Evolutionary conservation across 2,113 vertebrate species (phyloP).

Genomic region (Hiodon tergisus): DNA sequence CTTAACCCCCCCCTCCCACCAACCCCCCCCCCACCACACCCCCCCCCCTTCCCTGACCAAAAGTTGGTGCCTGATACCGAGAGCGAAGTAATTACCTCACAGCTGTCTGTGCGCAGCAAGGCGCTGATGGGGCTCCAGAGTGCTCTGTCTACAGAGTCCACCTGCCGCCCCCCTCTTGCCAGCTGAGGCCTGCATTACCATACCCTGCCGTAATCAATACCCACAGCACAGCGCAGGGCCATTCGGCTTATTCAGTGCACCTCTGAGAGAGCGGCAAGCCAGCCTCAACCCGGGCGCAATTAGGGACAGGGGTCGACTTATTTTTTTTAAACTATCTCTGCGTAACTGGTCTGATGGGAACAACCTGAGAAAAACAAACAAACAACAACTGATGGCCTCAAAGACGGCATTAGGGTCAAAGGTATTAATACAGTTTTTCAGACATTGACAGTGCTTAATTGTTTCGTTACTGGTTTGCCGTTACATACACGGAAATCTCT

Average conservation of each 20-base stretch:
- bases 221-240: conserved; percentile 31
- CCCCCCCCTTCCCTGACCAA: conserved; percentile 12
- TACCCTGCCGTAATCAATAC: conserved; percentile 54
- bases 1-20: no score
- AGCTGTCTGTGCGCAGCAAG: conserved; percentile 52
- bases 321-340: conserved; percentile 26
- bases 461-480: not conserved
- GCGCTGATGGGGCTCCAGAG: conserved; percentile 58
- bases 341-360: conserved; percentile 22
- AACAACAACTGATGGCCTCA: conserved; percentile 26
- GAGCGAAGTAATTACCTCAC: conserved; percentile 46
- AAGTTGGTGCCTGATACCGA: conserved; percentile 31
- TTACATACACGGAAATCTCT: not conserved
- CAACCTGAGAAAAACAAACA: not conserved
- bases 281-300: conserved; percentile 34
- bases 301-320: conserved; percentile 23
- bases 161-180: conserved; percentile 56
- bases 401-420: conserved; percentile 17
- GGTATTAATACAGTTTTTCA: not conserved
- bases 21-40: not conserved
- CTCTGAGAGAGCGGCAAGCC: conserved; percentile 23
- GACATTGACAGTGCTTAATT: not conserved
- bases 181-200: conserved; percentile 62
- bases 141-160: conserved; percentile 53
- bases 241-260: conserved; percentile 41